phyloP scores from a whole-genome alignment of 2,888 invertebrate genomes.

The Microplitis manilae region DNA sequence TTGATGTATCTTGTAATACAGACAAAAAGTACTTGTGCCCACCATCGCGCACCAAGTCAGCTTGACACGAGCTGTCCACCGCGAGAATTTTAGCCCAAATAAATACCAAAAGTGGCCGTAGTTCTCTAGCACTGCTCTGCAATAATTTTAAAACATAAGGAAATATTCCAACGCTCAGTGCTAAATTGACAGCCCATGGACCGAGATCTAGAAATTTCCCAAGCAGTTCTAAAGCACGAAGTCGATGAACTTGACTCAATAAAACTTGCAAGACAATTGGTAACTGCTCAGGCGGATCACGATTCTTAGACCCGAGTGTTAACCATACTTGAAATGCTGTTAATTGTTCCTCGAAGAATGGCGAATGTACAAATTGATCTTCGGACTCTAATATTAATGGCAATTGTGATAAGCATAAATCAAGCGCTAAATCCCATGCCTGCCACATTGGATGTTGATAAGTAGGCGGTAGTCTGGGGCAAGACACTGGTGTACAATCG shows the following conservation, averaged over 20 bases:
- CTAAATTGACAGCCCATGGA: constrained; percentile 95
- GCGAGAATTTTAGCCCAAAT: constrained; percentile 99
- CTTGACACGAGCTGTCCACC: constrained; percentile 95
- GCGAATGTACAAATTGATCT: constrained; percentile 81
- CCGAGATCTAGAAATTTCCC: constrained; percentile 96
- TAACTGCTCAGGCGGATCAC: constrained; percentile 94
- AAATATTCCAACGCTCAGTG: constrained; percentile 97
- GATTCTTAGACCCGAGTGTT: constrained; percentile 81
- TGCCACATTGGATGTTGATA: constrained; percentile 94
- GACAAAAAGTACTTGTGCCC: constrained; percentile 96
- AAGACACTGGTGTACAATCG: constrained; percentile 97
- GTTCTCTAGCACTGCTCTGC: constrained; percentile 93
- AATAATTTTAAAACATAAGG: constrained; percentile 97
- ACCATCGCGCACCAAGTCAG: constrained; percentile 93
- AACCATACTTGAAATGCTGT: constrained; percentile 98
- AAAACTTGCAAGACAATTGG: constrained; percentile 96
- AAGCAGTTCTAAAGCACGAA: constrained; percentile 93
- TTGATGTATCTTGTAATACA: constrained; percentile 88
- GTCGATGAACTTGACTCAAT: constrained; percentile 85
- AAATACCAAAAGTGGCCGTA: constrained; percentile 93
- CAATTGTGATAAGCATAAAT: constrained; percentile 92
- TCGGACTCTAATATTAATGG: constrained; percentile 81
- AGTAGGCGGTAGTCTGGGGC: constrained; percentile 92
- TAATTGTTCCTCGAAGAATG: constrained; percentile 98
- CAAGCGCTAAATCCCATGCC: constrained; percentile 98